Evolutionary conservation across 1,140 invertebrate genomes (phyloP), one percentile per base, ranked within the genome.

Genomic region (Zaprionus tsacasi): DNA sequence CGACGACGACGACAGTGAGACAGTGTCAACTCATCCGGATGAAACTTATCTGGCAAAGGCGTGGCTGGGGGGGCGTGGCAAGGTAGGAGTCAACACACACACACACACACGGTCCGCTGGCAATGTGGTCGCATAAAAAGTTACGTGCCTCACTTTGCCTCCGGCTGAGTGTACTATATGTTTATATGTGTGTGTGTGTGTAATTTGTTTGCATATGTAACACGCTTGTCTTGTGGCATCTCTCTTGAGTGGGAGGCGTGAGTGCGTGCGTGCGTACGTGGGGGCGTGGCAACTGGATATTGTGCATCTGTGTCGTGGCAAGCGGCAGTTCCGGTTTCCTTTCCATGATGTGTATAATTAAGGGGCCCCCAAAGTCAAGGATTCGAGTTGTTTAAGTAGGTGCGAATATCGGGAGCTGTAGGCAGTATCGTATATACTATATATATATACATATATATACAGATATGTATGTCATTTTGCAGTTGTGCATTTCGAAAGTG

Each of bases 181-280:
- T 12, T n/a, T 36, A 38, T 55, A 50, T 65, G 52, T 72, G 33
- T 13, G 15, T 45, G 43, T 45, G 55, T 63, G 36, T 77, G 66
- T 68, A 85, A 81, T 86, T 86, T 69, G 59, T 86, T 86, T 81
- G 78, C 78, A 85, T 86, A 78, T 86, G 65, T 70, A 68, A 66
- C n/a, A 66, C n/a, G 54, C 40, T 59, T 35, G 57, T 48, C 40
- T 45, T 36, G 48, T 36, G 63, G 52, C 63, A 43, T 30, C 35
- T 35, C 61, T 30, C 48, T 52, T 64, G 4, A 30, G 48, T 35
- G 40, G 54, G 10, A 48, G 48, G 66, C 33, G 59, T 27, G 21
- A 11, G 21, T 7, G 27, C 33, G 33, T 35, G 33, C 33, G 6
- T 35, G 33, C 33, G 33, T 35, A 6, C n/a, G n/a, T n/a, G 40